Evolutionary conservation across 2,888 invertebrate species (phyloP).

Genomic region (Ophraella communa): DNA sequence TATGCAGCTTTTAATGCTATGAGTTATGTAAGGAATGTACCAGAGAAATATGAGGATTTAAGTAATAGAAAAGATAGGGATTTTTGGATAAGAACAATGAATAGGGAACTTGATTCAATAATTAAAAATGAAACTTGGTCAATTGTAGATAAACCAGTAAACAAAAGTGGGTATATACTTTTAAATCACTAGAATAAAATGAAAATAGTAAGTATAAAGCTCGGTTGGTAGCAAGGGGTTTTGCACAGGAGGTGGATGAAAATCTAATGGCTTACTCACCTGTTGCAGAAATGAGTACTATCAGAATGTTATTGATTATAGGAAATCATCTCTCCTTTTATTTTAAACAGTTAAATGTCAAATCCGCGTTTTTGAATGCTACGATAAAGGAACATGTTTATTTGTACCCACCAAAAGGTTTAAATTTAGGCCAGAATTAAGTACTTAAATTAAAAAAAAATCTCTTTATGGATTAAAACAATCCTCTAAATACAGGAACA

Average conservation of each 20-base stretch:
- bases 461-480: conserved; percentile 16
- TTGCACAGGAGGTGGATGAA: not conserved
- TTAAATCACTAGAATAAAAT: not conserved
- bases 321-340: conserved; percentile 18
- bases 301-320: conserved; percentile 13
- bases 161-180: conserved; percentile 6
- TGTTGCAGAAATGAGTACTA: conserved; percentile 14
- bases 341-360: conserved; percentile 23
- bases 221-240: conserved; percentile 16
- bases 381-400: conserved; percentile 15
- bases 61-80: not conserved
- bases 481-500: conserved; percentile 22
- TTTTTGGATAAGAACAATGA: not conserved
- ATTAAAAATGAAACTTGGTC: conserved; percentile 8
- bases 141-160: not conserved
- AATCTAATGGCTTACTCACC: not conserved
- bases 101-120: conserved; percentile 15
- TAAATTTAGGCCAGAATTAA: conserved; percentile 5
- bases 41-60: conserved; percentile 7
- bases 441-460: conserved; percentile 11
- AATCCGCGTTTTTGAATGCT: conserved; percentile 17
- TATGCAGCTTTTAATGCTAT: conserved; percentile 10
- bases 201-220: conserved; percentile 14
- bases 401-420: conserved; percentile 14
- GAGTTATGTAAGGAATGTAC: conserved; percentile 8